These are phyloP conservation scores for Graptemys geographica DNA, from an alignment of 2,797 vertebrate genomes.

Conservation along the genomic window DNA sequence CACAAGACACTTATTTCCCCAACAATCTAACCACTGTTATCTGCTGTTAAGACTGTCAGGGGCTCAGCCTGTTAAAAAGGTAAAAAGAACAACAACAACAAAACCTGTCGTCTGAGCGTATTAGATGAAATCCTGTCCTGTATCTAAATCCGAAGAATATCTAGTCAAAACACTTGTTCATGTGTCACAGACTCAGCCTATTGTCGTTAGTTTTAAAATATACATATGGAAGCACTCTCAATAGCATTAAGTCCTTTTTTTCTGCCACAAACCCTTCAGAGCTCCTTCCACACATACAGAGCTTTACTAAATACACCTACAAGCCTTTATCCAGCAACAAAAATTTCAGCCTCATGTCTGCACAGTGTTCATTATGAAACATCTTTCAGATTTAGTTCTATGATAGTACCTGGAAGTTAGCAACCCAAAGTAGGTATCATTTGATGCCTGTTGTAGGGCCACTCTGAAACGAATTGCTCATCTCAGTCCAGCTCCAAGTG, in stretches of 20 bases:
- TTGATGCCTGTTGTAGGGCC: neutral
- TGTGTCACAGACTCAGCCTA: neutral
- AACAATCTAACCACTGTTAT: neutral
- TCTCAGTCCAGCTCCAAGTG: neutral
- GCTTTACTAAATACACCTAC: neutral
- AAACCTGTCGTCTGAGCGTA: neutral
- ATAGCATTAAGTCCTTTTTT: neutral
- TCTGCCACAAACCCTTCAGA: neutral
- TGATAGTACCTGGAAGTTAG: neutral
- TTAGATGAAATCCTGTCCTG: neutral
- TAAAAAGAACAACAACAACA: neutral
- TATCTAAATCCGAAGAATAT: neutral
- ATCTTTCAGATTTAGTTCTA: neutral
- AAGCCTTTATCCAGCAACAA: neutral
- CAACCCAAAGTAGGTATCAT: neutral
- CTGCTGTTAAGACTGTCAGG: neutral
- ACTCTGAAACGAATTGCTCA: neutral
- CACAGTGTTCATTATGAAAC: accelerated
- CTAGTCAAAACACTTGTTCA: neutral
- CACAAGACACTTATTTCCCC: slow-evolving; percentile 1
- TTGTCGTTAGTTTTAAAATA: neutral
- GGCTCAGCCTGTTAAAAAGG: neutral
- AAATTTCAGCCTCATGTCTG: neutral
- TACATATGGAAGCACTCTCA: neutral
- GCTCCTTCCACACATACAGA: neutral